phyloP scores from a whole-genome alignment of 2,797 vertebrate species.

The Craterocephalus amniculus region DNA sequence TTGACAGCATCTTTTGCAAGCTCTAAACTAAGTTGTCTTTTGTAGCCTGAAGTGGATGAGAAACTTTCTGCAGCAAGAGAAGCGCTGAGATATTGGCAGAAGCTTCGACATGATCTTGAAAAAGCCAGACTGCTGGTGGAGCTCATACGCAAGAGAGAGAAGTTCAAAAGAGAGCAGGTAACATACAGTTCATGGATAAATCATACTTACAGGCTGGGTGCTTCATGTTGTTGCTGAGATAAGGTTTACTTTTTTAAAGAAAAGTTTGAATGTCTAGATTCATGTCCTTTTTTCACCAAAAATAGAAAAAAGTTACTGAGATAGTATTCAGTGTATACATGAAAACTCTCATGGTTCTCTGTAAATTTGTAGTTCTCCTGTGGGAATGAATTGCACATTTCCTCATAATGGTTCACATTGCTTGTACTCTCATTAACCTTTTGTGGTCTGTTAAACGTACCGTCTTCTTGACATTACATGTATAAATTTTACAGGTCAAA shows the following conservation, averaged over 20 bases:
- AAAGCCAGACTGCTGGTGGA: slow-evolving; percentile 94
- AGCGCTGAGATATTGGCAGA: slow-evolving; percentile 97
- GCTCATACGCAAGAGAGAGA: slow-evolving; percentile 88
- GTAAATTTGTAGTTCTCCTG: neutral
- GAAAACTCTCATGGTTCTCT: neutral
- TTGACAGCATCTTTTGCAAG: slow-evolving; percentile 1
- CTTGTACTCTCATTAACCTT: neutral
- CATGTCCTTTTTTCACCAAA: no score
- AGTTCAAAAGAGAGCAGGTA: slow-evolving; percentile 90
- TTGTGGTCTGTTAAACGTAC: no score
- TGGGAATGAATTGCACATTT: neutral
- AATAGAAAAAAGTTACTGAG: neutral
- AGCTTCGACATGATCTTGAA: slow-evolving; percentile 95
- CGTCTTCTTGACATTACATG: neutral
- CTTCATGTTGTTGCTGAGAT: neutral
- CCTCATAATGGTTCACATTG: neutral
- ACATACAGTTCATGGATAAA: neutral
- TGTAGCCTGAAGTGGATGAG: slow-evolving; percentile 86
- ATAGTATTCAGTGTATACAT: neutral
- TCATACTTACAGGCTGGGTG: neutral
- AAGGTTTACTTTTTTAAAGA: neutral
- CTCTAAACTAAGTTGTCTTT: slow-evolving; percentile 26
- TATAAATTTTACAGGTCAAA: slow-evolving; percentile 84
- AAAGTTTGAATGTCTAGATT: neutral
- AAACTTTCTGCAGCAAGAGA: slow-evolving; percentile 92